Evolutionary conservation across 2,797 vertebrate species (phyloP), one percentile per base, ranked within the genome.

Genomic region (Rousettus madagascariensis): DNA sequence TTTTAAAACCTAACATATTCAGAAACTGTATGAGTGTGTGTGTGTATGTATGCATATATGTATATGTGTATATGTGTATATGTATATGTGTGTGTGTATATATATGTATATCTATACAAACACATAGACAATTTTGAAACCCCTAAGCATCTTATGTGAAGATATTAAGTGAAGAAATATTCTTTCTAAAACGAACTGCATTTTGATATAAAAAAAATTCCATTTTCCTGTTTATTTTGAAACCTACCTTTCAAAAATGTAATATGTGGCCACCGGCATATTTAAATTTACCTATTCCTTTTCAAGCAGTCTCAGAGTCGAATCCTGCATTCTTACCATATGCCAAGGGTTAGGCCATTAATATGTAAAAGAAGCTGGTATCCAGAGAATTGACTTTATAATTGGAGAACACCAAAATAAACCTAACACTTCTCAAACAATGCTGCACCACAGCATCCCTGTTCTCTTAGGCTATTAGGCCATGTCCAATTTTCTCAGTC

Each of bases 331-430:
- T 89, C 91, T 63, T 95, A 91, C 97, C 97, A 97, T 96, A 97
- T 95, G 97, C 95, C 95, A 95, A 89, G 95, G 97, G 94, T 95
- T 84, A 94, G 90, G 83, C 88, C 66, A 97, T 97, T 97, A 96
- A 97, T 97, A 97, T 97, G 97, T 94, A 98, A 97, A 97, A 97
- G 97, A 96, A 95, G 82, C 96, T 95, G 95, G 97, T 96, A 94
- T 65, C 96, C 71, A 84, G 96, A 94, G 97, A 97, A 95, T 91
- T 97, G 96, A 92, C 95, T 97, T 96, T 95, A 89, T 97, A 97
- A 97, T 95, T 97, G 96, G 90, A 89, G 96, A 89, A 94, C 36
- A 46, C 95, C 92, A 94, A 96, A 92, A 97, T 93, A 97, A 97
- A 93, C 96, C 95, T 82, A 96, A 84, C 95, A 85, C 86, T 93